phyloP scores from a whole-genome alignment of 2,888 invertebrate genomes.

The Sesia apiformis region DNA sequence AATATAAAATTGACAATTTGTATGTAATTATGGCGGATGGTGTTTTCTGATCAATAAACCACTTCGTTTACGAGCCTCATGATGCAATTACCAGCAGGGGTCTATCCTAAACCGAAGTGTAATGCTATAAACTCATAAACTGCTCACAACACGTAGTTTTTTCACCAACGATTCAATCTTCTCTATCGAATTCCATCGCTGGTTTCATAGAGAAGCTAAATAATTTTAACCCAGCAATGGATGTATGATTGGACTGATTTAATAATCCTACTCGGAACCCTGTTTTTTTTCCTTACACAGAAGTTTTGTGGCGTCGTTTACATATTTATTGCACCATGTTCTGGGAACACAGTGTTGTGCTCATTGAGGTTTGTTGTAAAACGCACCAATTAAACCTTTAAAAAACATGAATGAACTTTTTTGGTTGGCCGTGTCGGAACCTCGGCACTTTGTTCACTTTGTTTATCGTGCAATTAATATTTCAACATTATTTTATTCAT shows the following conservation, averaged over 20 bases:
- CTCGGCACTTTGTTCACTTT: no score
- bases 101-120: constrained; percentile 52
- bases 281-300: constrained; percentile 44
- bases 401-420: not conserved
- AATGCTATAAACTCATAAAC: constrained; percentile 68
- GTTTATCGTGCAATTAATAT: no score
- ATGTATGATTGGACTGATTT: not conserved
- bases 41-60: constrained; percentile 4
- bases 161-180: not conserved
- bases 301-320: constrained; percentile 68
- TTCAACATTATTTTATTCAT: no score
- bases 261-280: no score
- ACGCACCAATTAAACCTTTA: constrained; percentile 38
- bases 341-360: constrained; percentile 49
- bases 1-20: constrained; percentile 26
- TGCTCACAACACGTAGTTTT: constrained; percentile 15
- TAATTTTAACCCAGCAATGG: not conserved
- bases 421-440: not conserved
- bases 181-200: not conserved
- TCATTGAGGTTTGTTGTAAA: constrained; percentile 54
- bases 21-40: constrained; percentile 33
- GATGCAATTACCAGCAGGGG: constrained; percentile 60
- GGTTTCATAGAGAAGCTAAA: not conserved
- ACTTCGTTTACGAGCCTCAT: constrained; percentile 49
- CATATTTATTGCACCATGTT: constrained; percentile 61